phyloP scores from a whole-genome alignment of 2,113 vertebrate genomes.

The Coreoperca whiteheadi region DNA sequence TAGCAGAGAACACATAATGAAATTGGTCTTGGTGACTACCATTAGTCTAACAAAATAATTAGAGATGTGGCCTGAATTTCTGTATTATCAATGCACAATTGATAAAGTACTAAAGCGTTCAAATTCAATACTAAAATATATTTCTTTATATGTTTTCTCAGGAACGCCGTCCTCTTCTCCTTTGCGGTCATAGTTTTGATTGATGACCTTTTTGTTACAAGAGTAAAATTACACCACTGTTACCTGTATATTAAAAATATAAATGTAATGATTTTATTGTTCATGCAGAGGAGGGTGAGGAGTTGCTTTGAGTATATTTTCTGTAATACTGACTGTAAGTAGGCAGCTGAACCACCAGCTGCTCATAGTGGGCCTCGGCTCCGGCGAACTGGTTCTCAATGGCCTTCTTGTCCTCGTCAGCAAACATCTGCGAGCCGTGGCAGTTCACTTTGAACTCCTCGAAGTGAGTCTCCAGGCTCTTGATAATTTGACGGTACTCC shows the following conservation, averaged over 20 bases:
- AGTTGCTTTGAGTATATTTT: background rate
- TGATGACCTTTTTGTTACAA: background rate
- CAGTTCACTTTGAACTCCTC: conserved; percentile 90
- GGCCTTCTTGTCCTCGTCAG: conserved; percentile 89
- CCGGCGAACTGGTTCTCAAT: conserved; percentile 89
- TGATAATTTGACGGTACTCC: conserved; percentile 89
- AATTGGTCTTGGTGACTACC: background rate
- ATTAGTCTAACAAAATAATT: background rate
- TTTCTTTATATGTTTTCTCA: background rate
- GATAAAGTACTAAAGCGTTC: background rate
- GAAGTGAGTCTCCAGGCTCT: conserved; percentile 90
- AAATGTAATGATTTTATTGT: background rate
- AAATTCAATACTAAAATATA: background rate
- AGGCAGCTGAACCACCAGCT: conserved; percentile 89
- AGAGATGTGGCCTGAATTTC: background rate
- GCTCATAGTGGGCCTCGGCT: conserved; percentile 90
- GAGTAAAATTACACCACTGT: background rate
- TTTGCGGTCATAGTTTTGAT: background rate
- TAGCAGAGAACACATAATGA: background rate
- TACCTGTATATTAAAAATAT: no score
- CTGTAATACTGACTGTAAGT: conserved; percentile 73
- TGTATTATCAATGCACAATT: background rate
- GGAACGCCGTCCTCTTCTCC: background rate
- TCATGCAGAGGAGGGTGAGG: background rate
- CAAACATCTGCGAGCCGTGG: conserved; percentile 92